Percentiles rank a stretch among this genome's conserved stretches.
phyloP scores from a whole-genome alignment of 2,113 vertebrate genomes.

The Ciconia boyciana region DNA sequence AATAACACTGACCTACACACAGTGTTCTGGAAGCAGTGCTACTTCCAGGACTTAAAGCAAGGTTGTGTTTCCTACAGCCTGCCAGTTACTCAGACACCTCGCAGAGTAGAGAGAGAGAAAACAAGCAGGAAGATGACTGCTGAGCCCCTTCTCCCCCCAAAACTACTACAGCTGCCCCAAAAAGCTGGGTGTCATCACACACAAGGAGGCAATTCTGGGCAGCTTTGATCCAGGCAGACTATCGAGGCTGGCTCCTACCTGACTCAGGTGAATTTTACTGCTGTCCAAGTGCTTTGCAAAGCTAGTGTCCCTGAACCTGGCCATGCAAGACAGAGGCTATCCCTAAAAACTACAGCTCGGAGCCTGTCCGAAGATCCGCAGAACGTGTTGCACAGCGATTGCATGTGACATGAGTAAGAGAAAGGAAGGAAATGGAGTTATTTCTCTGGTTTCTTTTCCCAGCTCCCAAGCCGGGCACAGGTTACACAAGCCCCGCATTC shows the following conservation, averaged over 20 bases:
- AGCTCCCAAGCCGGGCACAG: background rate
- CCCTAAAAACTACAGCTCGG: background rate
- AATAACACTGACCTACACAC: background rate
- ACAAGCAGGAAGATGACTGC: background rate
- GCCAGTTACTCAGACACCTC: background rate
- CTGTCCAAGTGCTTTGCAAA: background rate
- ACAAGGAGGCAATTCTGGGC: background rate
- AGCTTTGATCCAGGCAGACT: background rate
- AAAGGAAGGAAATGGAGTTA: background rate
- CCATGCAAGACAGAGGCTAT: background rate
- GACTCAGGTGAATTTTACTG: background rate
- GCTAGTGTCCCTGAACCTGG: background rate
- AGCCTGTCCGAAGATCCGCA: background rate
- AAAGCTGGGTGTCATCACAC: background rate
- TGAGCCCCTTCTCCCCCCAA: background rate
- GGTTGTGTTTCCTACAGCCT: background rate
- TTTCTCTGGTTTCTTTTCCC: background rate
- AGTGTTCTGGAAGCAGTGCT: background rate
- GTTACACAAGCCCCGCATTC: conserved; percentile 45
- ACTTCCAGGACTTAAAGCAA: background rate
- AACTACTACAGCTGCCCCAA: background rate
- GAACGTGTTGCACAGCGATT: fast-evolving
- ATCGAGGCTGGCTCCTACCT: background rate
- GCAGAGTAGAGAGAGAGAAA: background rate
- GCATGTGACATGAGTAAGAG: background rate